These are phyloP conservation scores for Egretta garzetta DNA, from an alignment of 2,113 vertebrate genomes.

Conservation along the genomic window DNA sequence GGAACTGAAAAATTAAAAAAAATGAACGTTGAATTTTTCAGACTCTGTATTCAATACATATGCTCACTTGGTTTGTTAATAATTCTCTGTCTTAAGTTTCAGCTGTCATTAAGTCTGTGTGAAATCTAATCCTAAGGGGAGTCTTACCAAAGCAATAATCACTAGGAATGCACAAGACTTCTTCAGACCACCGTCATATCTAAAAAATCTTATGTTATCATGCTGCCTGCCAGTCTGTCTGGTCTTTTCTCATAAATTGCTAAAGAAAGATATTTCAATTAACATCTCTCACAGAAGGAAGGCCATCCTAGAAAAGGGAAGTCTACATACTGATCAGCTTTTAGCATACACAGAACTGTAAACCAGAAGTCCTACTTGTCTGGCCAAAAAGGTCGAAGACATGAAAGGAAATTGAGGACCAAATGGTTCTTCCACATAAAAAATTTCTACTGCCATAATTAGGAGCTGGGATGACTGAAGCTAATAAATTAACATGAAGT, in stretches of 20 bases:
- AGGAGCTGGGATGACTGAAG: background rate
- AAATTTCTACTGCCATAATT: background rate
- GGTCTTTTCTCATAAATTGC: background rate
- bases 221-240: background rate
- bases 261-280: background rate
- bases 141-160: background rate
- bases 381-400: background rate
- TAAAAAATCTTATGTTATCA: background rate
- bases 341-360: background rate
- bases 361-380: background rate
- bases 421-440: background rate
- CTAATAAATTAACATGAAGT: background rate
- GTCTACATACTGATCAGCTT: accelerated
- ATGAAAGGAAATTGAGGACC: background rate
- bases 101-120: background rate
- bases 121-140: background rate
- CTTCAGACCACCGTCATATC: background rate
- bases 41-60: background rate
- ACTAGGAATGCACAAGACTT: background rate
- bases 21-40: background rate
- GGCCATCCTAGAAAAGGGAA: background rate
- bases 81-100: background rate
- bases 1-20: background rate
- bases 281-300: background rate
- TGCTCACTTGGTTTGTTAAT: background rate